Evolutionary conservation across 92 coral and sea anemone species (phyloP).

Genomic region (Blastomussa wellsi): DNA sequence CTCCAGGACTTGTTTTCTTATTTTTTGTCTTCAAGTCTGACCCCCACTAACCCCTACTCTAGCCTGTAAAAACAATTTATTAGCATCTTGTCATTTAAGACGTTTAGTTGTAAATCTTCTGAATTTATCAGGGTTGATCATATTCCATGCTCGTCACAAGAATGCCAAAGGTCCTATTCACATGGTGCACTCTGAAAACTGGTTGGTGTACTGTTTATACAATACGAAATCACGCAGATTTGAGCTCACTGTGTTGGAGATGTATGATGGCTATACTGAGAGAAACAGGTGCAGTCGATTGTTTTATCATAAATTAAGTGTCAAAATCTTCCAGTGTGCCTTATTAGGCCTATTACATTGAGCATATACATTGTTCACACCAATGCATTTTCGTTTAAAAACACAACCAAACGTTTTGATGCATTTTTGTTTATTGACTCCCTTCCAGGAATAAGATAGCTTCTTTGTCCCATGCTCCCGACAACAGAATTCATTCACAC

Average conservation of each 20-base stretch:
- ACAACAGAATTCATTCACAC: too few species aligned
- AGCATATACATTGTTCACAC: neutral
- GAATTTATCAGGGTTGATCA: conserved; percentile 63
- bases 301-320: too few species aligned
- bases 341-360: too few species aligned
- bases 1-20: neutral
- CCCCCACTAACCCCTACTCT: too few species aligned
- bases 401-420: too few species aligned
- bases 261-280: conserved; percentile 94
- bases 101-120: neutral
- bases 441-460: too few species aligned
- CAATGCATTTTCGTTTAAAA: too few species aligned
- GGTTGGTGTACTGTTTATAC: conserved; percentile 89
- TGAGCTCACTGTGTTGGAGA: conserved; percentile 90
- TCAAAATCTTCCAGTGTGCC: too few species aligned
- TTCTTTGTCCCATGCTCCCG: too few species aligned
- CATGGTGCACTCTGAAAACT: conserved; percentile 97
- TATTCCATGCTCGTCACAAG: conserved; percentile 91
- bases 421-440: too few species aligned
- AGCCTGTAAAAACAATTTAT: neutral
- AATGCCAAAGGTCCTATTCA: conserved; percentile 95
- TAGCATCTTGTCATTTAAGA: neutral
- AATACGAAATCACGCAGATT: conserved; percentile 93
- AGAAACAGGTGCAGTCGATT: too few species aligned
- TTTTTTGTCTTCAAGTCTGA: neutral